phyloP scores from a whole-genome alignment of 2,113 vertebrate species.

The Lucifuga dentata region DNA sequence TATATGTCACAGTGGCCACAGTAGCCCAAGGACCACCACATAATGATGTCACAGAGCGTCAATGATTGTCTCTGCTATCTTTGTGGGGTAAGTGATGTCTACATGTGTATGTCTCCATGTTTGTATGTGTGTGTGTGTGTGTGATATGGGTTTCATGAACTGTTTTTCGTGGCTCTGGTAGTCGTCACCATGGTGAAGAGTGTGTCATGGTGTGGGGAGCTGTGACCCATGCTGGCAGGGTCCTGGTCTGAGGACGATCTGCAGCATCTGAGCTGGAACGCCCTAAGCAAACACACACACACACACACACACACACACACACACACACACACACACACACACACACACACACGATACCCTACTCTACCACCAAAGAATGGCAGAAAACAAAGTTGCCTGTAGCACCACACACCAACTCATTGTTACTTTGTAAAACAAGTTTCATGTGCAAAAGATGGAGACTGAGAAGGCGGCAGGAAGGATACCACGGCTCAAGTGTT shows the following conservation, averaged over 20 bases:
- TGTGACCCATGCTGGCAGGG: conserved; percentile 48
- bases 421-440: conserved; percentile 13
- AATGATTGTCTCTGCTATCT: conserved; percentile 21
- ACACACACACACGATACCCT: no score
- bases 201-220: conserved; percentile 34
- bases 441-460: conserved; percentile 29
- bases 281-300: conserved; percentile 2
- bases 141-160: conserved; percentile 1
- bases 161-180: conserved; percentile 1
- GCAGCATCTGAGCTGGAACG: conserved; percentile 26
- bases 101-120: background rate
- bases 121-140: background rate
- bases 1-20: no score
- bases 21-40: no score
- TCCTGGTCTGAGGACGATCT: conserved; percentile 28
- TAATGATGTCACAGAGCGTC: no score
- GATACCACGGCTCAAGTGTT: conserved; percentile 63
- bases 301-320: background rate
- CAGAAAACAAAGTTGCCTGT: no score
- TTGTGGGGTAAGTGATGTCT: background rate
- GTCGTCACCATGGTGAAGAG: conserved; percentile 12
- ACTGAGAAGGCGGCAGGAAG: conserved; percentile 42
- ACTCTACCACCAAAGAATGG: no score
- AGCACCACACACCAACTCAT: conserved; percentile 22
- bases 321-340: background rate